Evolutionary conservation across 2,888 invertebrate genomes (phyloP), one percentile per base, ranked within the genome.

Genomic region (Drosophila atripex): DNA sequence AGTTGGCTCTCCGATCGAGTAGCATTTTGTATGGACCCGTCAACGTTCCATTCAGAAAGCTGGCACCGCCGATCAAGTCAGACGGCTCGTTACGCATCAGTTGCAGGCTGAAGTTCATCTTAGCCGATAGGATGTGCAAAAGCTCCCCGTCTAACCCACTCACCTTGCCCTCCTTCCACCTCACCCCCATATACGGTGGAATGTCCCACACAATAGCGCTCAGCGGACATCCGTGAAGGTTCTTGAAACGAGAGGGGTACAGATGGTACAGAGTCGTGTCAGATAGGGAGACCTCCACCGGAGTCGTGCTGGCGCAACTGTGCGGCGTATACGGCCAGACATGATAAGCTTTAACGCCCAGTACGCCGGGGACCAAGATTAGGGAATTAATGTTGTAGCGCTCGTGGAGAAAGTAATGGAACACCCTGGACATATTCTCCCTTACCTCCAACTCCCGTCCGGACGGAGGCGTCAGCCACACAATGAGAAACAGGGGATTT

Each of bases 141-240:
- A 86, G 16, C 2, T 30, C 3, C 0, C 80, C 86, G 54, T 87
- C 86, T 14, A 78, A 12, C 4, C 86, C 84, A 0, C 41, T 30
- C 3, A 77, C 21, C 4, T 14, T 59, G 14, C 39, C 39, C 0
- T 32, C 11, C 6, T 38, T 4, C 35, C 61, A 50, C 6, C 52
- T 43, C 0, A 86, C 9, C 8, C 41, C 16, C 49, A 87, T 51
- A 5, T 71, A 88, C 0, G 87, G 88, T 11, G 69, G 60, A 7
- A 80, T 57, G 0, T 73, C n/a, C 80, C 78, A 88, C 0, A 82
- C 55, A 0, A 84, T 61, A 2, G 73, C 80, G 6, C 71, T 49
- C 14, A 90, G 9, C 0, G 89, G 79, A 38, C 90, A 90, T 0
- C 88, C 88, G 9, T 89, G 53, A 1, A 90, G 52, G 50, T 90